Evolutionary conservation across 37 sponge, comb jelly and placozoan species (phyloP), one percentile per base, ranked within the genome.

Genomic region (Beroe forskalii): DNA sequence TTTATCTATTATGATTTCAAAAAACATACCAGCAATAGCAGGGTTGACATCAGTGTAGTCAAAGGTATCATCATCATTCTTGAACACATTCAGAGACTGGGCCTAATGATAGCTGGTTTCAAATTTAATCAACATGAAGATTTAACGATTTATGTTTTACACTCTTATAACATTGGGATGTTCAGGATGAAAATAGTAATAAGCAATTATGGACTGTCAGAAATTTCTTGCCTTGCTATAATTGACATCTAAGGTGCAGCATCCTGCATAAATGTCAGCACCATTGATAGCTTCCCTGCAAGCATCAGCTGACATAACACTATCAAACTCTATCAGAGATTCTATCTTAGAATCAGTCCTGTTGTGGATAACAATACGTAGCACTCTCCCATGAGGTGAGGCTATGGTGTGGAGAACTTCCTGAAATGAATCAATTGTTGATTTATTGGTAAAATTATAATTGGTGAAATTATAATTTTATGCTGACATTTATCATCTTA

Each of bases 31-130:
- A n/a, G 86, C 86, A 80, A 80, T 80, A n/a, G 86, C 31, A 25
- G 86, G 86, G 55, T 80, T 80, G 30, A 80, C 55, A 80, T 80
- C 86, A 23, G 86, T 80, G 55, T 80, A 80, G 35, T 80, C 86
- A 43, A 44, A 80, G 27, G 86, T 80, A 25, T 80, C 86, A 80
- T 80, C 86, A 80, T 80, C 86, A 25, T 80, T 80, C 30, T 80
- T 80, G 35, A 80, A 80, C 1, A 80, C 86, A 80, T 80, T 80
- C 44, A 80, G 48, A 9, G 86, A 80, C 55, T 80, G 86, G 19
- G 86, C 86, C 86, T 80, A 37, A 22, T 17, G 23, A 64, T 64
- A 64, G 31, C 17, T 55, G n/a, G n/a, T n/a, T n/a, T n/a, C n/a
- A n/a, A n/a, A n/a, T n/a, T n/a, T n/a, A n/a, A n/a, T n/a, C n/a